These are phyloP conservation scores for Orius insidiosus DNA, from an alignment of 1,140 invertebrate species.

Conservation along the genomic window DNA sequence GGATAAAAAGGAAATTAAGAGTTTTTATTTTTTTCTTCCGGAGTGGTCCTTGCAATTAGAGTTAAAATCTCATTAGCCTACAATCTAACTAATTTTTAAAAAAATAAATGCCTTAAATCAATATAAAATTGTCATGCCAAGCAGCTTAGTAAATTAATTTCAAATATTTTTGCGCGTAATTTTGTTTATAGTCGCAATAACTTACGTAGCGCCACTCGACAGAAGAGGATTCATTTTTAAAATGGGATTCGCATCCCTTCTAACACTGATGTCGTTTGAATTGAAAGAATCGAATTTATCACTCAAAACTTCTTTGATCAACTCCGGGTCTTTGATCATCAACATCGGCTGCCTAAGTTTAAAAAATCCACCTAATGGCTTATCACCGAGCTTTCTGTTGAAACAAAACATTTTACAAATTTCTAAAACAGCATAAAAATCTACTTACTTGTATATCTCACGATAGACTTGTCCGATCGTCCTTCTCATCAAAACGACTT, in stretches of 20 bases:
- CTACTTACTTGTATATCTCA: constrained; percentile 11
- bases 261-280: constrained; percentile 20
- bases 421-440: not conserved
- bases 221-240: constrained; percentile 15
- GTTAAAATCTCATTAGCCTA: too few relatives aligned
- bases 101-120: too few relatives aligned
- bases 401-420: constrained; percentile 8
- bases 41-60: too few relatives aligned
- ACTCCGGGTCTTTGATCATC: constrained; percentile 33
- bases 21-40: too few relatives aligned
- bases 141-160: too few relatives aligned
- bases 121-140: too few relatives aligned
- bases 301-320: constrained; percentile 37
- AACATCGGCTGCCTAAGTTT: constrained; percentile 29
- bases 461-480: constrained; percentile 17
- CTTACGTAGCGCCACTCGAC: constrained; percentile 11
- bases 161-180: too few relatives aligned
- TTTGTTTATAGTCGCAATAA: not conserved
- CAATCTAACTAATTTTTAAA: too few relatives aligned
- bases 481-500: constrained; percentile 23
- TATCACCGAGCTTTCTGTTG: constrained; percentile 13
- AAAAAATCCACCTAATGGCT: constrained; percentile 24
- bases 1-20: too few relatives aligned
- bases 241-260: constrained; percentile 8
- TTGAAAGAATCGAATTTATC: constrained; percentile 37